Conservation (phyloP, 2,113 vertebrate species). For the Oplegnathus fasciatus region DNA sequence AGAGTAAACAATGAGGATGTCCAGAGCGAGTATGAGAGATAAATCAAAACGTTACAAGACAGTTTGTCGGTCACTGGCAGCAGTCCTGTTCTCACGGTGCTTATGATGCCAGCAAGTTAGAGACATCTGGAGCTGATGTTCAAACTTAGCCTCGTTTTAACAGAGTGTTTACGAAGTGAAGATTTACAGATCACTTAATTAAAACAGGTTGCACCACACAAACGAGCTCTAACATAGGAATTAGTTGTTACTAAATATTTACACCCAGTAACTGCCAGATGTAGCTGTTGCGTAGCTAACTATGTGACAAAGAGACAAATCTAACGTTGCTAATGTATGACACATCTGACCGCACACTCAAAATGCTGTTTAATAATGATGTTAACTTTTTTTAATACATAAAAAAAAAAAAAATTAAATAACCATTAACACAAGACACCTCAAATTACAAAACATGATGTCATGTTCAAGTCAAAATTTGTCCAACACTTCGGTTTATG, state of each 20-base stretch:
- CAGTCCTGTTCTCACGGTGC: neutral
- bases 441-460: too few species aligned
- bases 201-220: neutral
- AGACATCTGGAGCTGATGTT: constrained; percentile 44
- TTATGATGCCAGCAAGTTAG: neutral
- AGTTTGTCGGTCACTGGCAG: constrained; percentile 22
- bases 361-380: too few species aligned
- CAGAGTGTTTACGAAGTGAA: neutral
- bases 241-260: neutral
- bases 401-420: too few species aligned
- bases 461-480: too few species aligned
- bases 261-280: neutral
- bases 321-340: neutral
- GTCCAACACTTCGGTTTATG: too few species aligned
- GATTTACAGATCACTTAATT: constrained; percentile 4
- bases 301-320: neutral
- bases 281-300: neutral
- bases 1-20: constrained; percentile 36
- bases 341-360: neutral
- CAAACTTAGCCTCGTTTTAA: neutral
- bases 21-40: constrained; percentile 3
- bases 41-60: constrained; percentile 20
- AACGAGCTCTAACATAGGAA: too few species aligned
- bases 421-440: too few species aligned
- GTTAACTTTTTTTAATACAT: too few species aligned